Conservation (phyloP, 2,113 vertebrate genomes). For the Hydrochoerus hydrochaeris region DNA sequence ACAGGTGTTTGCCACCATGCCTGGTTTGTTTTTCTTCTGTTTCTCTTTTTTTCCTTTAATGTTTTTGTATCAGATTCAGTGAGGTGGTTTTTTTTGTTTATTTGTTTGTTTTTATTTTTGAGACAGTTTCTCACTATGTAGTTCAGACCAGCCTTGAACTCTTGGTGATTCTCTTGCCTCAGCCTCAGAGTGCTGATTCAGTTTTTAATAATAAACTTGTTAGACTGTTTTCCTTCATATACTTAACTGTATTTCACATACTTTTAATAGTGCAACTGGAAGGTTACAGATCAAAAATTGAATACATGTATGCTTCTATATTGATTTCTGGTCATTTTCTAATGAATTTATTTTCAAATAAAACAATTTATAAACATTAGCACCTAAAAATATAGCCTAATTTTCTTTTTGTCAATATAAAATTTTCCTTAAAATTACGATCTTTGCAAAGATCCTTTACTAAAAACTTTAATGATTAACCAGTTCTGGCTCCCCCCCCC, state of each 20-base stretch:
- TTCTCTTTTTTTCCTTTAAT: background rate
- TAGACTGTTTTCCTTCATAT: background rate
- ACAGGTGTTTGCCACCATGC: background rate
- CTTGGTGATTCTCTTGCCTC: background rate
- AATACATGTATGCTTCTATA: background rate
- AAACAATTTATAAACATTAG: conserved; percentile 20
- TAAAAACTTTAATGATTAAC: background rate
- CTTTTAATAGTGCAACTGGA: background rate
- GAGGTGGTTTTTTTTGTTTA: background rate
- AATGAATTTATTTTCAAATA: conserved; percentile 21
- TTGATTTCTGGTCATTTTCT: conserved; percentile 39
- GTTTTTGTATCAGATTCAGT: background rate
- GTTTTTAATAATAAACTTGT: conserved; percentile 9
- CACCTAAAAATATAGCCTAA: background rate
- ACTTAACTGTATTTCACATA: background rate
- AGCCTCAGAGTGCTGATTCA: background rate
- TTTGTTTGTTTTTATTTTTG: background rate
- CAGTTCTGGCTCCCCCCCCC: background rate
- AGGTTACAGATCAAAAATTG: background rate
- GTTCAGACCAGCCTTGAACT: background rate
- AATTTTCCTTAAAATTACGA: conserved; percentile 43
- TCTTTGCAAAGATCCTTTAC: background rate
- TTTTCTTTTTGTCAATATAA: background rate
- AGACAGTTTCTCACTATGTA: background rate
- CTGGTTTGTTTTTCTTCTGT: background rate